Percentiles rank a stretch among this genome's conserved stretches.
phyloP scores from a whole-genome alignment of 2,888 invertebrate species.

The Trichopoda pennipes region DNA sequence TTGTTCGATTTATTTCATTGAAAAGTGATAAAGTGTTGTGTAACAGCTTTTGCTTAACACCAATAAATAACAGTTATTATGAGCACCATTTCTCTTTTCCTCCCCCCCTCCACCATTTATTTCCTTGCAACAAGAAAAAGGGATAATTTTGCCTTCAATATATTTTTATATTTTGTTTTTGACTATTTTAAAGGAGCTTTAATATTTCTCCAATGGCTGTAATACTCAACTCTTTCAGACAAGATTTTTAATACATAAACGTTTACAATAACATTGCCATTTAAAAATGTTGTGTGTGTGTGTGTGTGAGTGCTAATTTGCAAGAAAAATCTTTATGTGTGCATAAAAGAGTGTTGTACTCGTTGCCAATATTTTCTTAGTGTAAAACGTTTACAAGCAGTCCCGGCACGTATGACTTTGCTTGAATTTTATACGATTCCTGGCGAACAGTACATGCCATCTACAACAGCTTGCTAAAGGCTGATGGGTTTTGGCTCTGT shows the following conservation, averaged over 20 bases:
- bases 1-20: conserved; percentile 21
- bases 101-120: neutral
- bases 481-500: conserved; percentile 62
- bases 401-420: conserved; percentile 59
- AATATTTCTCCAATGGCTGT: conserved; percentile 52
- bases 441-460: conserved; percentile 1
- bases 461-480: conserved; percentile 36
- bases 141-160: conserved; percentile 13
- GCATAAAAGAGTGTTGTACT: conserved; percentile 7
- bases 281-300: neutral
- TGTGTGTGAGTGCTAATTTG: neutral
- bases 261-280: neutral
- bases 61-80: conserved; percentile 62
- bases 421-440: conserved; percentile 29
- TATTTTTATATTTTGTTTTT: conserved; percentile 20
- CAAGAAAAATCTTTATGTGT: conserved; percentile 5
- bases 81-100: neutral
- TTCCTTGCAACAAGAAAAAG: neutral
- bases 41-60: conserved; percentile 58
- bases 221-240: conserved; percentile 25
- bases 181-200: conserved; percentile 28
- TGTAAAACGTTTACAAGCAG: conserved; percentile 57
- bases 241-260: conserved; percentile 23
- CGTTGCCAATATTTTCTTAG: conserved; percentile 53
- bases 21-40: conserved; percentile 52